These are phyloP conservation scores for Phoxinus phoxinus DNA, from an alignment of 2,113 vertebrate species.

Conservation along the genomic window DNA sequence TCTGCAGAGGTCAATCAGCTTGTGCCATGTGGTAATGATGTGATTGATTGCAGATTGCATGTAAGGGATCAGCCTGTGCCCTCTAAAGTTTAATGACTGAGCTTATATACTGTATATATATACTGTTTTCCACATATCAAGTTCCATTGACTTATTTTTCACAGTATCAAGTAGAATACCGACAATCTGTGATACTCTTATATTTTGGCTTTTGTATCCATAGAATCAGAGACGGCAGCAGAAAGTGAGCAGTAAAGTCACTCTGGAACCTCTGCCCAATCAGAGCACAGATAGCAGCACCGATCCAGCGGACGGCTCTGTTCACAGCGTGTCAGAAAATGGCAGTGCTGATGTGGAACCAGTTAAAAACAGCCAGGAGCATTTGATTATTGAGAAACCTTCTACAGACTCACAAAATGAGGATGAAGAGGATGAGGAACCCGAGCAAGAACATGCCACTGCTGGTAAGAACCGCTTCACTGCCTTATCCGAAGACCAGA, in stretches of 20 bases:
- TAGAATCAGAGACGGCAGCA: slow-evolving; percentile 90
- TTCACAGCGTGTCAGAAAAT: neutral
- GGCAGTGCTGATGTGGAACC: slow-evolving; percentile 17
- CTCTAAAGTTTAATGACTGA: too few species aligned
- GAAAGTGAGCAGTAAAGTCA: slow-evolving; percentile 80
- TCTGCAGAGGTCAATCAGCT: too few species aligned
- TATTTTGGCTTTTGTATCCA: neutral
- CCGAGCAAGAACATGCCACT: slow-evolving; percentile 37
- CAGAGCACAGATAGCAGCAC: slow-evolving; percentile 29
- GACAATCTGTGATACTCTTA: neutral
- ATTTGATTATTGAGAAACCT: neutral
- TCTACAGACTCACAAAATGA: slow-evolving; percentile 12
- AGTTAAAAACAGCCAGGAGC: neutral
- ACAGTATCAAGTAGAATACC: neutral
- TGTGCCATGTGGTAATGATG: too few species aligned
- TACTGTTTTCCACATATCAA: too few species aligned
- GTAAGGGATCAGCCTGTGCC: too few species aligned
- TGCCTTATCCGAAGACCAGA: slow-evolving; percentile 61
- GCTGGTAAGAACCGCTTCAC: slow-evolving; percentile 65
- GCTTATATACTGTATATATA: too few species aligned
- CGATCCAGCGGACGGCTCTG: neutral
- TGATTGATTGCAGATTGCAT: too few species aligned
- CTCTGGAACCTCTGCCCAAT: slow-evolving; percentile 64
- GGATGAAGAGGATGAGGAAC: slow-evolving; percentile 38
- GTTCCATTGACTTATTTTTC: too few species aligned